Percentiles rank a stretch among this genome's conserved stretches.
Conservation (phyloP, 2,888 invertebrate genomes). For the Drosophila macrospina region DNA sequence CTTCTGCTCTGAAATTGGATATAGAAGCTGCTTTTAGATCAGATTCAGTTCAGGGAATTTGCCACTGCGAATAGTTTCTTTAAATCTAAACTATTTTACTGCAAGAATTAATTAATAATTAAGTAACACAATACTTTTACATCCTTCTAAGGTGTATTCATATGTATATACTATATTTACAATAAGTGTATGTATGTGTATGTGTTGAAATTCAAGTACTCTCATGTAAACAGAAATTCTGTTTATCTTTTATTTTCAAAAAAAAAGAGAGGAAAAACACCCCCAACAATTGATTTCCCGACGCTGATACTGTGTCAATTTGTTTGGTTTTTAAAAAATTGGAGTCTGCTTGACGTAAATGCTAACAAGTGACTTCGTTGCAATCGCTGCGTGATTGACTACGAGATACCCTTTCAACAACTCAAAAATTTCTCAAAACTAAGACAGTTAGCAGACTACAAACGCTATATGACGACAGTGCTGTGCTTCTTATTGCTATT, state of each 20-base stretch:
- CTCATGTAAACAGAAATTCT: constrained; percentile 34
- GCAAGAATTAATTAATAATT: too few species aligned
- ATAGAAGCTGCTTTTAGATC: background rate
- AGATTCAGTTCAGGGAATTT: background rate
- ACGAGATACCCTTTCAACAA: background rate
- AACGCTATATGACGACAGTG: background rate
- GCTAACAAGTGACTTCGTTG: constrained; percentile 1
- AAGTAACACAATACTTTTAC: background rate
- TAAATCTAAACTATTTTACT: too few species aligned
- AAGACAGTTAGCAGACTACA: too few species aligned
- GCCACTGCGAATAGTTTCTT: too few species aligned
- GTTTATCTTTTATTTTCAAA: constrained; percentile 32
- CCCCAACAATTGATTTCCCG: constrained; percentile 28
- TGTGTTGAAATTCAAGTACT: constrained; percentile 28
- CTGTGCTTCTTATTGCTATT: too few species aligned
- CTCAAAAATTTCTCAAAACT: background rate
- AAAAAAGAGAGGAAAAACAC: constrained; percentile 18
- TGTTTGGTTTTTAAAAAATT: constrained; percentile 16
- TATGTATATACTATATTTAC: background rate
- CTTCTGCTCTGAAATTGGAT: background rate
- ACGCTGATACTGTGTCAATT: constrained; percentile 23
- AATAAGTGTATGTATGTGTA: constrained; percentile 2
- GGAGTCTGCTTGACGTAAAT: constrained; percentile 12
- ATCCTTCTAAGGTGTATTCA: background rate
- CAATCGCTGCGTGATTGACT: background rate